Conservation (phyloP, 2,113 vertebrate species). For the Synodontis membranacea region DNA sequence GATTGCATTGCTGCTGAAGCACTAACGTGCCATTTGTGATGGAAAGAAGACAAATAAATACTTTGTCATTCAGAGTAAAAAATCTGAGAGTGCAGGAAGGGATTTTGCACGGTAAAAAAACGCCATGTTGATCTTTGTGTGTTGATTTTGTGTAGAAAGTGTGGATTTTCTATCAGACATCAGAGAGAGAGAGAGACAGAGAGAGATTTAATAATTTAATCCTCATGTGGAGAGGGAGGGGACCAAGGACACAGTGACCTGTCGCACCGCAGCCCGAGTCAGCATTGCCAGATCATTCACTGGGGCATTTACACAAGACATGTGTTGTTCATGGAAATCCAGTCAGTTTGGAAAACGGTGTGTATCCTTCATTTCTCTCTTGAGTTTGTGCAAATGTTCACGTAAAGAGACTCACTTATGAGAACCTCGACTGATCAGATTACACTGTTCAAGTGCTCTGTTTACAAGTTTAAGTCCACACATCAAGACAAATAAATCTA, state of each 20-base stretch:
- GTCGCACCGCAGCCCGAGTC: constrained; percentile 38
- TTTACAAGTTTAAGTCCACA: not conserved
- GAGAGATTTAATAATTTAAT: constrained; percentile 38
- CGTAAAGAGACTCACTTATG: not conserved
- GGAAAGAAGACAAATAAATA: not conserved
- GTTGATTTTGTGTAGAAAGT: not conserved
- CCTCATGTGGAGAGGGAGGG: not conserved
- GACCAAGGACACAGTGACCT: constrained; percentile 64
- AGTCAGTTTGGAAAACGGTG: not conserved
- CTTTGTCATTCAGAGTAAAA: not conserved
- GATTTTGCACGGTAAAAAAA: not conserved
- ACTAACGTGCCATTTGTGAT: not conserved
- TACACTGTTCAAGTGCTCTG: too few relatives aligned
- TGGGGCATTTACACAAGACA: not conserved
- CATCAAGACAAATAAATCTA: not conserved
- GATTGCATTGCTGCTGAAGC: constrained; percentile 42
- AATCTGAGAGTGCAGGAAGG: not conserved
- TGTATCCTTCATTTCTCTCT: not conserved
- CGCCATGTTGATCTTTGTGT: not conserved
- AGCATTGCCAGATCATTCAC: not conserved
- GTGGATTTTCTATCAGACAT: not conserved
- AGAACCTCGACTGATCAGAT: not conserved
- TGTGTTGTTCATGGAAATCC: not conserved
- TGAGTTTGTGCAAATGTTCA: not conserved
- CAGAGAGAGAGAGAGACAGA: not conserved